Percentiles rank a stretch among this genome's conserved stretches.
Evolutionary conservation across 2,113 vertebrate species (phyloP).

Genomic region (Helogale parvula): DNA sequence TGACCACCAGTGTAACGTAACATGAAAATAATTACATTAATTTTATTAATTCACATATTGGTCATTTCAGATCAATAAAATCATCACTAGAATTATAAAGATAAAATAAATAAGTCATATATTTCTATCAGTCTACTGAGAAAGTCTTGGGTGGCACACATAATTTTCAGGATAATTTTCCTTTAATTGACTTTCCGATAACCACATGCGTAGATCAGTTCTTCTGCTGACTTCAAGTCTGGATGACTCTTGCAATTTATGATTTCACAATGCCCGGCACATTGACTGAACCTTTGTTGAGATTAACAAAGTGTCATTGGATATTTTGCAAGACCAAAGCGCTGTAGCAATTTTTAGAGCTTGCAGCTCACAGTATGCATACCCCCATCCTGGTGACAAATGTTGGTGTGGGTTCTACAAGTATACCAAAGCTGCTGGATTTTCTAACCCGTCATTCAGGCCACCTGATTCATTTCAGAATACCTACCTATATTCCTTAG

Average conservation of each 20-base stretch:
- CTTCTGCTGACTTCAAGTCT: not conserved
- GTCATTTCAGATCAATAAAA: not conserved
- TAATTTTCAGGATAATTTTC: not conserved
- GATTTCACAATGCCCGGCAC: not conserved
- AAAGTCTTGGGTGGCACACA: not conserved
- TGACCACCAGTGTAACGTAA: not conserved
- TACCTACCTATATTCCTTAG: not conserved
- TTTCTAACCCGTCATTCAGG: not conserved
- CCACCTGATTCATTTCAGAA: not conserved
- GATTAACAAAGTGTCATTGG: not conserved
- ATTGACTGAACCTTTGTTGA: not conserved
- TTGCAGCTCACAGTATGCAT: accelerated
- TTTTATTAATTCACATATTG: not conserved
- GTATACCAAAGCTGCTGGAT: not conserved
- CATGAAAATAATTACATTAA: not conserved
- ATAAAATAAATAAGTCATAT: not conserved
- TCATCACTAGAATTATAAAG: not conserved
- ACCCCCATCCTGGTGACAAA: not conserved
- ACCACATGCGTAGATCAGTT: not conserved
- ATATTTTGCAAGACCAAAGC: not conserved
- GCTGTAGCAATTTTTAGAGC: not conserved
- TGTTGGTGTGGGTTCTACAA: accelerated
- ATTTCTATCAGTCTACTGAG: not conserved
- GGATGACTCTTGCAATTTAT: not conserved
- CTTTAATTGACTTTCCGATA: not conserved